Evolutionary conservation across 1,140 invertebrate genomes (phyloP).

Genomic region (Drosophila busckii): DNA sequence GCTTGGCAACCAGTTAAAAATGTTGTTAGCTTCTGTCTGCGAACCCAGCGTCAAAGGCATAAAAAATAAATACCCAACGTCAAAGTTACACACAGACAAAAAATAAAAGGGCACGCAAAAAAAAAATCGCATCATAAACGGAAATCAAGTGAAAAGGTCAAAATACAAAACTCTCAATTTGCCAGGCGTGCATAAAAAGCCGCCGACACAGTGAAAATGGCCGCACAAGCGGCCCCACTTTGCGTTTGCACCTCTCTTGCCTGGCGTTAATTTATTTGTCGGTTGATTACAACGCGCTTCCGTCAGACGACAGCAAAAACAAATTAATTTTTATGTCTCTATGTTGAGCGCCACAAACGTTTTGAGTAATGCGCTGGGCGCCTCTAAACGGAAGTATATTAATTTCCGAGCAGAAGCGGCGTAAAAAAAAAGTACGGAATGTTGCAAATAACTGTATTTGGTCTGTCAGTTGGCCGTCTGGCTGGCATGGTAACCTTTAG

Average conservation of each 20-base stretch:
- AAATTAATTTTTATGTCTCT: conserved; percentile 73
- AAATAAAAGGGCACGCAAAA: conserved; percentile 24
- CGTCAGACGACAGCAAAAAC: conserved; percentile 63
- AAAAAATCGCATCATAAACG: conserved; percentile 52
- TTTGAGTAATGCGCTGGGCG: conserved; percentile 58
- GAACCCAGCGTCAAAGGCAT: conserved; percentile 19
- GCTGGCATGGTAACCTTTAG: too few relatives aligned
- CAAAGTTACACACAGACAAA: background rate
- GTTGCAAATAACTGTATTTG: conserved; percentile 6
- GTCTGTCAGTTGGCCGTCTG: too few relatives aligned
- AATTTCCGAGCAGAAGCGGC: conserved; percentile 53
- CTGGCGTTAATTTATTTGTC: conserved; percentile 72
- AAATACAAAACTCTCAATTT: conserved; percentile 57
- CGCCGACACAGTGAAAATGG: background rate
- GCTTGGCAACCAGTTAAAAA: conserved; percentile 24
- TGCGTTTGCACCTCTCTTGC: conserved; percentile 1
- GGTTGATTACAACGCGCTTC: conserved; percentile 70
- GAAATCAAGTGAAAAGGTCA: conserved; percentile 71
- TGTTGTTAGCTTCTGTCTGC: background rate
- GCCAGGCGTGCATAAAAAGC: conserved; percentile 42
- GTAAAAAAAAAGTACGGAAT: conserved; percentile 4
- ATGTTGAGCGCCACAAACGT: conserved; percentile 33
- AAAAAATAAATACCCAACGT: conserved; percentile 47
- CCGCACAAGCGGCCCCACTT: conserved; percentile 9
- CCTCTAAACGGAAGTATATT: conserved; percentile 68